Conservation (phyloP, 2,888 invertebrate species). For the Spatulosminthurus flaviceps region DNA sequence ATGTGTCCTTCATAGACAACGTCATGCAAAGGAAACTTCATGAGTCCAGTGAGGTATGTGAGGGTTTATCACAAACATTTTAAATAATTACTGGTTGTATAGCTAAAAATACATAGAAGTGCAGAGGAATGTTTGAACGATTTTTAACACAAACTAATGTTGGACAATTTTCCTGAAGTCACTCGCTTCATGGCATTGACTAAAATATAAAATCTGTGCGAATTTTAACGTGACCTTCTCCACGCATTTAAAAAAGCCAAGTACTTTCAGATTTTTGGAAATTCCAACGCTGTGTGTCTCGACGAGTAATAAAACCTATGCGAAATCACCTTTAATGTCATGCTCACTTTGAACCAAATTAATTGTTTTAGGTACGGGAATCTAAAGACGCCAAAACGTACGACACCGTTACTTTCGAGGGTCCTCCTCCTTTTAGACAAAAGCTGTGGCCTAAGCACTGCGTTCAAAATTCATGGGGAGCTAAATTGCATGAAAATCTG, state of each 20-base stretch:
- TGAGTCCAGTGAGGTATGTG: constrained; percentile 75
- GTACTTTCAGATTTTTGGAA: too few species aligned
- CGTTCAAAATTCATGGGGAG: constrained; percentile 94
- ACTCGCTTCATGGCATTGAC: too few species aligned
- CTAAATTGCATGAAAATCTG: constrained; percentile 88
- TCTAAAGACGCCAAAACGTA: constrained; percentile 81
- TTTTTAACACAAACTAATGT: too few species aligned
- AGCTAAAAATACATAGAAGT: background rate
- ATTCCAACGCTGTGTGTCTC: too few species aligned
- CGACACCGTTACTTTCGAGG: constrained; percentile 90
- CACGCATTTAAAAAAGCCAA: too few species aligned
- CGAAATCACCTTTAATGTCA: too few species aligned
- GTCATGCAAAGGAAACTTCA: constrained; percentile 79
- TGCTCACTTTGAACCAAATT: background rate
- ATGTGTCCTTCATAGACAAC: constrained; percentile 96
- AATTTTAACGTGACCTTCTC: too few species aligned
- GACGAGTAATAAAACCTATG: too few species aligned
- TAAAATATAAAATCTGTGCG: too few species aligned
- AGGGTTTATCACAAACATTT: background rate
- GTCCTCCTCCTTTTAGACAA: constrained; percentile 83
- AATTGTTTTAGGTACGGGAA: constrained; percentile 70
- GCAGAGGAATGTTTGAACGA: too few species aligned
- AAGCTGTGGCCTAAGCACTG: constrained; percentile 96
- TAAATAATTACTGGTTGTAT: background rate
- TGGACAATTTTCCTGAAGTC: too few species aligned